phyloP scores from a whole-genome alignment of 2,113 vertebrate species.

The Columba janthina region DNA sequence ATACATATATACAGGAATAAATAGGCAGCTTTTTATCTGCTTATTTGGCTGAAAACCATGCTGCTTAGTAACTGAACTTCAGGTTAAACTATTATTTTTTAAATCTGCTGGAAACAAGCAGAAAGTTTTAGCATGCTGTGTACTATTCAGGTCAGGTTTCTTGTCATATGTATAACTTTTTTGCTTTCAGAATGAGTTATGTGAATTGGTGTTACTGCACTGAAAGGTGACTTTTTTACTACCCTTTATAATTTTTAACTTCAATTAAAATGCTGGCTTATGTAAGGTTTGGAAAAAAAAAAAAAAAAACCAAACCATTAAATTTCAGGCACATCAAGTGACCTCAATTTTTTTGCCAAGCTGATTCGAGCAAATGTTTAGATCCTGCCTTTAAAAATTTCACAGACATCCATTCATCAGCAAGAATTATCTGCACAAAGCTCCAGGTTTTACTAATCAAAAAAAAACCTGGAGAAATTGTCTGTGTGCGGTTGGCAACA shows the following conservation, averaged over 20 bases:
- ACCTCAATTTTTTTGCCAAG: not conserved
- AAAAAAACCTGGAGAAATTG: not conserved
- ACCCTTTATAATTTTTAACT: not conserved
- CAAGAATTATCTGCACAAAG: slow-evolving; percentile 42
- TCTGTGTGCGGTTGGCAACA: slow-evolving; percentile 54
- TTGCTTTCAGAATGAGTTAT: not conserved
- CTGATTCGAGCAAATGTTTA: slow-evolving; percentile 14
- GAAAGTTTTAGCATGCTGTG: not conserved
- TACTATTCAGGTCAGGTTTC: not conserved
- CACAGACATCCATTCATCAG: slow-evolving; percentile 5
- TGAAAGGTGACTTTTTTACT: not conserved
- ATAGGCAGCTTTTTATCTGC: not conserved
- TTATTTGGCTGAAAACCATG: not conserved
- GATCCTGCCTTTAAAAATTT: not conserved
- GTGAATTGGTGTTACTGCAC: not conserved
- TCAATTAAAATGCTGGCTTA: not conserved
- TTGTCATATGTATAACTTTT: not conserved
- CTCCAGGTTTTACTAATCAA: slow-evolving; percentile 17
- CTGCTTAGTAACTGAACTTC: not conserved
- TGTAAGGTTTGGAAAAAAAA: not conserved
- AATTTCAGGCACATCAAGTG: not conserved
- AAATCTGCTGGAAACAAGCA: not conserved
- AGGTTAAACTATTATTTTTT: not conserved
- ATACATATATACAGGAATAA: not conserved
- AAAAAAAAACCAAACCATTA: not conserved